These are phyloP conservation scores for Colletes gigas DNA, from an alignment of 1,140 invertebrate species.

Conservation along the genomic window DNA sequence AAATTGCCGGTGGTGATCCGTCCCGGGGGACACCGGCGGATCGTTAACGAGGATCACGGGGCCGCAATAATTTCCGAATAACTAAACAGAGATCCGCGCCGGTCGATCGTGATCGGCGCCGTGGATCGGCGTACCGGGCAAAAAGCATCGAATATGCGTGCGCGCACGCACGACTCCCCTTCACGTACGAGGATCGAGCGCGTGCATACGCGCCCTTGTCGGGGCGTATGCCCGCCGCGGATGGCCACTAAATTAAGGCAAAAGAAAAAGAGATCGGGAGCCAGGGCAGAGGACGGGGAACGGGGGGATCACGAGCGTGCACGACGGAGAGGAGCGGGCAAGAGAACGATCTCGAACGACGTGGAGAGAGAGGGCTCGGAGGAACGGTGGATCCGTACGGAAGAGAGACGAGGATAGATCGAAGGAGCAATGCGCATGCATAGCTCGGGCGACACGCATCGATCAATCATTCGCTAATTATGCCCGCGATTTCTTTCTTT, in stretches of 20 bases:
- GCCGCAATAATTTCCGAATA: slow-evolving; percentile 43
- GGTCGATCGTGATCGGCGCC: slow-evolving; percentile 34
- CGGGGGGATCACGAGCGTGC: neutral
- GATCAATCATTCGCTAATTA: slow-evolving; percentile 81
- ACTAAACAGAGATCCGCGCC: slow-evolving; percentile 42
- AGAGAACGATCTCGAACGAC: neutral
- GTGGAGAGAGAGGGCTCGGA: slow-evolving; percentile 30
- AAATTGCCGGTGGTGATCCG: neutral
- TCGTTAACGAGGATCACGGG: slow-evolving; percentile 34
- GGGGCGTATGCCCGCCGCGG: slow-evolving; percentile 59
- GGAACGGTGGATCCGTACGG: slow-evolving; percentile 31
- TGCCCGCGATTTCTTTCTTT: slow-evolving; percentile 78
- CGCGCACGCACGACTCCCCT: slow-evolving; percentile 29
- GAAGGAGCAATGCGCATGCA: slow-evolving; percentile 70
- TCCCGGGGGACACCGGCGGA: slow-evolving; percentile 10
- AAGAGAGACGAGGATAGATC: slow-evolving; percentile 38
- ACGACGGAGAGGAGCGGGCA: slow-evolving; percentile 2
- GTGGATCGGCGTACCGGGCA: slow-evolving; percentile 18
- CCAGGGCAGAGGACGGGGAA: slow-evolving; percentile 4
- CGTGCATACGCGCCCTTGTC: slow-evolving; percentile 59
- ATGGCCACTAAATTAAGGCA: slow-evolving; percentile 70
- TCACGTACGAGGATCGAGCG: slow-evolving; percentile 11
- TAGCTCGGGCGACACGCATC: slow-evolving; percentile 77
- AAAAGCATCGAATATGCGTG: slow-evolving; percentile 54
- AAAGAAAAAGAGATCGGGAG: slow-evolving; percentile 69